phyloP scores from a whole-genome alignment of 2,888 invertebrate species.

The Anticlea derivata region DNA sequence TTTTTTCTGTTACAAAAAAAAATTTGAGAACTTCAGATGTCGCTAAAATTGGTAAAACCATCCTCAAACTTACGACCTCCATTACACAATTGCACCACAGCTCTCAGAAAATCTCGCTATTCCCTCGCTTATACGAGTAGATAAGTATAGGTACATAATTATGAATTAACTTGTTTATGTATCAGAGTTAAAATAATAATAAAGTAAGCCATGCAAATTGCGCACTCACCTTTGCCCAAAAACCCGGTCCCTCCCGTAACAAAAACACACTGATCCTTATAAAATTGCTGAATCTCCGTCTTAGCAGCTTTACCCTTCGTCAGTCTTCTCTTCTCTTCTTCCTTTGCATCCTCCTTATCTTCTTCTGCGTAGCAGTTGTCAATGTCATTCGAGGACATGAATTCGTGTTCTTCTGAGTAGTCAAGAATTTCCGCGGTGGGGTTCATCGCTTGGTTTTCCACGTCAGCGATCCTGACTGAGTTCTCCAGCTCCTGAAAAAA shows the following conservation, averaged over 20 bases:
- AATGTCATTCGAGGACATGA: slow-evolving; percentile 74
- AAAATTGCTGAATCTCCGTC: slow-evolving; percentile 71
- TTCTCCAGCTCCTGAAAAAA: slow-evolving; percentile 65
- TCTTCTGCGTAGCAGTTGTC: slow-evolving; percentile 77
- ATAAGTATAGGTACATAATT: too few species aligned
- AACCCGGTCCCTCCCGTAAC: slow-evolving; percentile 78
- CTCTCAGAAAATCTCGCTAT: too few species aligned
- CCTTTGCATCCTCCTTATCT: slow-evolving; percentile 71
- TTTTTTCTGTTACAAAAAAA: too few species aligned
- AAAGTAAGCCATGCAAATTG: too few species aligned
- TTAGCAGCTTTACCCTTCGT: slow-evolving; percentile 72
- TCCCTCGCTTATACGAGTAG: too few species aligned
- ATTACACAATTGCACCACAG: too few species aligned
- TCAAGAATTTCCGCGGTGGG: slow-evolving; percentile 71
- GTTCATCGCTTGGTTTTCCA: slow-evolving; percentile 71
- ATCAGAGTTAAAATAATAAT: too few species aligned
- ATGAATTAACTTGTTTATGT: too few species aligned
- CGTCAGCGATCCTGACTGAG: slow-evolving; percentile 59
- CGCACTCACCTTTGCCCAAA: slow-evolving; percentile 75
- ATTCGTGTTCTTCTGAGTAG: slow-evolving; percentile 81
- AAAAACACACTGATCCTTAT: slow-evolving; percentile 73
- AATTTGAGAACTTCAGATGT: too few species aligned
- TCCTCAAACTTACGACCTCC: too few species aligned
- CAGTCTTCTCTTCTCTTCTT: slow-evolving; percentile 70
- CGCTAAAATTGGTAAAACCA: too few species aligned